Base-by-base conservation (phyloP, 2,888 invertebrate genomes). In the Mesorhabditis belari region DNA sequence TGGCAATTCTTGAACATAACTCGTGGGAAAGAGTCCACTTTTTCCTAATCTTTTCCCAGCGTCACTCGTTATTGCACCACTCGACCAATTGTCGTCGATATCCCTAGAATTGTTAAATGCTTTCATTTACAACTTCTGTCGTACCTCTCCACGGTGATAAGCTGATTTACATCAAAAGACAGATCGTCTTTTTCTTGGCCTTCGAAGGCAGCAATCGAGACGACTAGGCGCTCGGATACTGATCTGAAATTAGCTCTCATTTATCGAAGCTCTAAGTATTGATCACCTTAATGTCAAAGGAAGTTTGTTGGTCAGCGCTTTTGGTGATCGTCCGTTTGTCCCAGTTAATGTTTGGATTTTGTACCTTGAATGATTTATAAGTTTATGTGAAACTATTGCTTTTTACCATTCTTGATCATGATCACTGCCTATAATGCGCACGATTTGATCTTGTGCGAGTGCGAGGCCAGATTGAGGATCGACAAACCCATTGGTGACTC, bases 391-490 rank as follows among this genome's bases (percentile, higher is more conserved):
- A 54, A 54, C 23, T 19, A 25, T 21, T 17, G 60, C 57, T 17
- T 17, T 9, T 24, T 19, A 63, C 63, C 61, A 61, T 27, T 61
- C 63, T 23, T 55, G 55, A 12, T 63, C 58, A 26, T 55, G 55
- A 12, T 63, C 58, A 17, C 58, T 50, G 1, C 12, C 49, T 5
- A 51, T 51, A 6, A 63, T 55, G 35, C 51, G 27, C 9, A 61
- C 63, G 12, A 63, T 60, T 51, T 63, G 61, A 49, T 63, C 63
- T 27, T 63, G 63, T 12, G 60, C 63, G 6, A 63, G 21, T 19
- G 63, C 60, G 4, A 51, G 55, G 25, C 28, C 50, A 4, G 63
- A 58, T 21, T 58, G 25, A 3, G 63, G 63, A 28, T 63, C 61
- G 26, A 60, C 53, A 24, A 61, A 51, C 23, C 53, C 63, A 49